Evolutionary conservation across 2,797 vertebrate species (phyloP).

Genomic region (Epinephelus awoara): DNA sequence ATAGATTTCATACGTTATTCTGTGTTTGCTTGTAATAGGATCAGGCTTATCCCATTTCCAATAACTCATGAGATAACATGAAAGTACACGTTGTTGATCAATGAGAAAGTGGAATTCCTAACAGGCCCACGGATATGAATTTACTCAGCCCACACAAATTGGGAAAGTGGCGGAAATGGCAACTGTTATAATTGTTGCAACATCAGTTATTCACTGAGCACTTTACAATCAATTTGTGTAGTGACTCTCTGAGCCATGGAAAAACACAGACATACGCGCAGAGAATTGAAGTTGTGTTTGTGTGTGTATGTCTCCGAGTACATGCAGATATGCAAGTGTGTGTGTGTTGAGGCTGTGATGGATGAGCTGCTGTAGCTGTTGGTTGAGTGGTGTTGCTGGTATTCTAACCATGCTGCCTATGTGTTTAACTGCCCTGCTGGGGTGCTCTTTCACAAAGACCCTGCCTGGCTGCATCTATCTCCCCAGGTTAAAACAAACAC

Average conservation of each 20-base stretch:
- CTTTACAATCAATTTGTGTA: slow-evolving; percentile 63
- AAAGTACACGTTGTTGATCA: slow-evolving; percentile 73
- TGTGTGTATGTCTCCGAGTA: slow-evolving; percentile 32
- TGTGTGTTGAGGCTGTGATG: slow-evolving; percentile 68
- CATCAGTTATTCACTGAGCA: slow-evolving; percentile 47
- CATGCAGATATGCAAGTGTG: slow-evolving; percentile 46
- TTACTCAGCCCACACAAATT: slow-evolving; percentile 55
- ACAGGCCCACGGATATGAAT: slow-evolving; percentile 45
- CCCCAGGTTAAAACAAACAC: slow-evolving; percentile 95
- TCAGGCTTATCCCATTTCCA: slow-evolving; percentile 79
- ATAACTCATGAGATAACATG: slow-evolving; percentile 74
- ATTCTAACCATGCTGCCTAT: slow-evolving; percentile 82
- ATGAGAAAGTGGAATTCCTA: slow-evolving; percentile 60
- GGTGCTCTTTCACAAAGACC: slow-evolving; percentile 71
- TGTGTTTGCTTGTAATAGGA: slow-evolving; percentile 78
- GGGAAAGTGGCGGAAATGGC: slow-evolving; percentile 40
- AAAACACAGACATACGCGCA: slow-evolving; percentile 21
- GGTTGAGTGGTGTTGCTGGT: slow-evolving; percentile 73
- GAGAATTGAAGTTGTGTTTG: slow-evolving; percentile 36
- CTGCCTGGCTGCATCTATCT: slow-evolving; percentile 80
- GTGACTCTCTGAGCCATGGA: slow-evolving; percentile 27
- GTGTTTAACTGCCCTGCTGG: slow-evolving; percentile 78
- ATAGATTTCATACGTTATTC: slow-evolving; percentile 82
- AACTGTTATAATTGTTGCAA: slow-evolving; percentile 46
- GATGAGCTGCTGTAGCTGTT: slow-evolving; percentile 67